Evolutionary conservation across 2,113 vertebrate genomes (phyloP).

Genomic region (Colinus virginianus): DNA sequence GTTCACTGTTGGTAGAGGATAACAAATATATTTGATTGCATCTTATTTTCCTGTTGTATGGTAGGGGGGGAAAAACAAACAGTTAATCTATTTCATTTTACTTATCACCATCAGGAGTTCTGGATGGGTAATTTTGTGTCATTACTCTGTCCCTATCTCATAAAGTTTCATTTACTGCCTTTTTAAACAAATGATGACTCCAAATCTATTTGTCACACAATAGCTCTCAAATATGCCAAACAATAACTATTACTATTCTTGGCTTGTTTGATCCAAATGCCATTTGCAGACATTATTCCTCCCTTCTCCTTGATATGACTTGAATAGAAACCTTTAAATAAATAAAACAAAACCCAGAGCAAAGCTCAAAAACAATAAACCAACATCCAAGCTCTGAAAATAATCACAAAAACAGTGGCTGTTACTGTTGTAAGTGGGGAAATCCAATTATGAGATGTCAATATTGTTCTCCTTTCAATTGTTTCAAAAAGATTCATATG

Average conservation of each 20-base stretch:
- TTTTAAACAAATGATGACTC: constrained; percentile 77
- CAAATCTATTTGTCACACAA: constrained; percentile 76
- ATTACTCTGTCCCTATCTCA: constrained; percentile 66
- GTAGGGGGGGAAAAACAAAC: neutral
- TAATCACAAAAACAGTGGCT: constrained; percentile 44
- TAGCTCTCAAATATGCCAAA: constrained; percentile 62
- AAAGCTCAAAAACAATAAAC: constrained; percentile 50
- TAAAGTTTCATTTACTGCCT: constrained; percentile 76
- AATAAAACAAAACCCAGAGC: constrained; percentile 55
- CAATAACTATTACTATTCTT: constrained; percentile 59
- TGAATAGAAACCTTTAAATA: constrained; percentile 66
- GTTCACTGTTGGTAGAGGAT: constrained; percentile 48
- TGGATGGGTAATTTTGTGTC: constrained; percentile 70
- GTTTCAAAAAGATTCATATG: constrained; percentile 48
- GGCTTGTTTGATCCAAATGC: constrained; percentile 64
- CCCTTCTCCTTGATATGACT: constrained; percentile 26
- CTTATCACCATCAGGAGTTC: constrained; percentile 68
- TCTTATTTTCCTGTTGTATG: constrained; percentile 24
- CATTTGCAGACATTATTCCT: constrained; percentile 59
- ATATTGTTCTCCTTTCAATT: constrained; percentile 55
- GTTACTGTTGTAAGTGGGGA: constrained; percentile 50
- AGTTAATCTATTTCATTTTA: constrained; percentile 75
- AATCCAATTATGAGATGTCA: constrained; percentile 73
- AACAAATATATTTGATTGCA: constrained; percentile 47
- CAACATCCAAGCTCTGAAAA: constrained; percentile 41